Evolutionary conservation across 2,113 vertebrate genomes (phyloP), one percentile per base, ranked within the genome.

Genomic region (Struthidea cinerea): DNA sequence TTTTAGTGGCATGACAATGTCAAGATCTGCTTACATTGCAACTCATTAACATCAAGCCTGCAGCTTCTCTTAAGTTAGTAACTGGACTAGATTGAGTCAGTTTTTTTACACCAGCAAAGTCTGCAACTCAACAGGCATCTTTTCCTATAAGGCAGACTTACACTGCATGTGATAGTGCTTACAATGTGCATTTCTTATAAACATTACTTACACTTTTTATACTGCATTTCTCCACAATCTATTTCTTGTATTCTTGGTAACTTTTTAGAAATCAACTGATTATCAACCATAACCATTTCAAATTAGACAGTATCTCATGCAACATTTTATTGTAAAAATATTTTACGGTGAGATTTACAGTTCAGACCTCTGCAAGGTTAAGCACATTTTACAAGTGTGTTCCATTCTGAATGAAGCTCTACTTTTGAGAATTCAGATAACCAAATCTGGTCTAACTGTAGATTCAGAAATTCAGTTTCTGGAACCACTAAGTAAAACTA

Each of bases 281-380:
- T 26, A 39, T 74, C n/a, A 81, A 61, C 16, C 41, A 53, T 28
- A 73, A 56, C 16, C 26, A 67, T 28, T 87, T 81, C 60, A 63
- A 32, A 67, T 33, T 37, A 91, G 47, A 46, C 37, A 32, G 37
- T 57, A 79, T 33, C 85, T 74, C 94, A 94, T 94, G 94, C 93
- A 74, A 80, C 10, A 42, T 96, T 96, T 97, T 97, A 95, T 97
- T 97, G 89, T 60, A 97, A 97, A 97, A 97, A 97, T 93, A 94
- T 60, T 83, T 94, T 63, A 83, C 17, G 16, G 46, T 73, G 39
- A 77, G 16, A 83, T 86, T 88, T 89, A 95, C 79, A 96, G 80
- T 81, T 82, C 32, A 89, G 83, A 90, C 44, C 41, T 87, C 80
- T 50, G 37, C 22, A 47, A 42, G 5, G 16, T 83, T 52, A 85